A percentile compares a stretch with the other conserved stretches of the same genome.
Evolutionary conservation across 1,140 invertebrate species (phyloP).

Genomic region (Meteorus sp.): DNA sequence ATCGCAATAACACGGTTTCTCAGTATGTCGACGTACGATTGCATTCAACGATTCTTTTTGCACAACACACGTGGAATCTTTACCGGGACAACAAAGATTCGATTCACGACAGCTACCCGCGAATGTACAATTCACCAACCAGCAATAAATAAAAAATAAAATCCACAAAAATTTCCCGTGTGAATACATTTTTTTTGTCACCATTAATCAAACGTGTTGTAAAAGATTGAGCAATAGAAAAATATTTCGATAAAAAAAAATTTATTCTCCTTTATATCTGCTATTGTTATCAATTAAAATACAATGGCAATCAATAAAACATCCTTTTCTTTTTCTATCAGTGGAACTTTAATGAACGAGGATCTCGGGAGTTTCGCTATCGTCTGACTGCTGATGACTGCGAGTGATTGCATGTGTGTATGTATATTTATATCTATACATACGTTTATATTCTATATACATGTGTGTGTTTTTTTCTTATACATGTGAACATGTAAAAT

Average conservation of each 20-base stretch:
- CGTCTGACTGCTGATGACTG: no score
- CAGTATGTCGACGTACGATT: conserved; percentile 75
- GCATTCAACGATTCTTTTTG: conserved; percentile 76
- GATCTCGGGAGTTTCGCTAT: no score
- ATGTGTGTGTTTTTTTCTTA: no score
- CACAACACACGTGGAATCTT: conserved; percentile 80
- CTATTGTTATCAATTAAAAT: no score
- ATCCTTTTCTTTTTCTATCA: no score
- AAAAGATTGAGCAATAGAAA: neutral
- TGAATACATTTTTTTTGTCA: conserved; percentile 8
- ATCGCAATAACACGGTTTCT: conserved; percentile 83
- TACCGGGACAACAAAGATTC: conserved; percentile 72
- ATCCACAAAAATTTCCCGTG: neutral
- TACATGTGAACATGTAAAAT: no score
- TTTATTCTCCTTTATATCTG: no score
- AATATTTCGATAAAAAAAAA: neutral
- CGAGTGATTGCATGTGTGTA: no score
- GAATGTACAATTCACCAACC: neutral
- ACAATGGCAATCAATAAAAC: no score
- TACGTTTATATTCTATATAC: no score
- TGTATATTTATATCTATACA: no score
- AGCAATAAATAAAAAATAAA: conserved; percentile 1
- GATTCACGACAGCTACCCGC: conserved; percentile 69
- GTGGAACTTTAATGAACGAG: no score
- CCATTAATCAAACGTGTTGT: neutral